A percentile compares a stretch with the other conserved stretches of the same genome.
phyloP scores from a whole-genome alignment of 2,113 vertebrate species.

The Microcebus lehilahytsara region DNA sequence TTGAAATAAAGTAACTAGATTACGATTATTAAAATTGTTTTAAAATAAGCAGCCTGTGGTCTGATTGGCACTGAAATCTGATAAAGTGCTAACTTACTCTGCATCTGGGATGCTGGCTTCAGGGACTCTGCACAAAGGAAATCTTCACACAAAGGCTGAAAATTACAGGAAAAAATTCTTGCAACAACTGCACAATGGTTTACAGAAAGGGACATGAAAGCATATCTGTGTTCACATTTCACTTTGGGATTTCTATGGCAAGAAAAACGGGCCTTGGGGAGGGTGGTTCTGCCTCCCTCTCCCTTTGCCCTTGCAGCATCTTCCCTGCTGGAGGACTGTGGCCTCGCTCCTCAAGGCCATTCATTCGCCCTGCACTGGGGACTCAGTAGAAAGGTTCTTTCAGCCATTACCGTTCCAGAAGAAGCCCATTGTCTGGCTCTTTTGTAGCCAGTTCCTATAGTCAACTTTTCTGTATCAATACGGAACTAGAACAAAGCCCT shows the following conservation, averaged over 20 bases:
- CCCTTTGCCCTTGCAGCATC: neutral
- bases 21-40: neutral
- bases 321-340: rapidly evolving
- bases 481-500: neutral
- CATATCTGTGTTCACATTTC: neutral
- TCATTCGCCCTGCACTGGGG: neutral
- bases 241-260: neutral
- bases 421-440: neutral
- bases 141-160: neutral
- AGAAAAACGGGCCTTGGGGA: neutral
- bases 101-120: neutral
- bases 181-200: neutral
- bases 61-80: neutral
- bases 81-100: neutral
- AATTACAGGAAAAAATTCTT: neutral
- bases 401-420: neutral
- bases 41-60: neutral
- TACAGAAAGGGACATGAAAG: neutral
- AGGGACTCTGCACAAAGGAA: neutral
- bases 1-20: neutral
- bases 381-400: no score
- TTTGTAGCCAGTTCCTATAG: neutral
- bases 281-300: neutral
- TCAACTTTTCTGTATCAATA: neutral
- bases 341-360: neutral